Conservation (phyloP, 1,140 invertebrate genomes). For the Ephestia elutella region DNA sequence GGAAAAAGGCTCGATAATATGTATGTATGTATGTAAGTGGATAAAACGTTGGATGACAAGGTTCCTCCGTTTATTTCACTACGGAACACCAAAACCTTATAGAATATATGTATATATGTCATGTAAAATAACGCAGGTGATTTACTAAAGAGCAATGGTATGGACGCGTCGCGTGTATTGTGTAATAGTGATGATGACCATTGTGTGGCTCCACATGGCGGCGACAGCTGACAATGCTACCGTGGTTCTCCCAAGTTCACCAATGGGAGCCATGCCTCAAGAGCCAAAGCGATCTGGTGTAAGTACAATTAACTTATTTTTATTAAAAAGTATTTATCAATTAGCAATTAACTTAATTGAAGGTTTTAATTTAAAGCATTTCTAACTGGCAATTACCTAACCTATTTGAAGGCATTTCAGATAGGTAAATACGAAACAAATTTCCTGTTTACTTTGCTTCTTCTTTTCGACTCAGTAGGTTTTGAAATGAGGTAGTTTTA, state of each 20-base stretch:
- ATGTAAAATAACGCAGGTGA: background rate
- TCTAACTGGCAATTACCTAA: too few relatives aligned
- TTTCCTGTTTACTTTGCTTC: too few relatives aligned
- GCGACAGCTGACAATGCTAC: background rate
- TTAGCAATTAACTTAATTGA: too few relatives aligned
- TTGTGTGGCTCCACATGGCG: background rate
- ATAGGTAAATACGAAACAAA: too few relatives aligned
- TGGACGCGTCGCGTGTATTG: background rate
- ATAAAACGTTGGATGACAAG: too few relatives aligned
- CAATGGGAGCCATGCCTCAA: background rate
- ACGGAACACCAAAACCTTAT: background rate
- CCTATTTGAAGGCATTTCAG: too few relatives aligned
- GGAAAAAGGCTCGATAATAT: too few relatives aligned
- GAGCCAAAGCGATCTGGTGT: background rate
- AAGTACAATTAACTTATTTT: background rate
- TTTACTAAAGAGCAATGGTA: background rate
- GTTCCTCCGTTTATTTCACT: too few relatives aligned
- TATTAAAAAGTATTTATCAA: background rate
- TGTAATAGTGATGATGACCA: background rate
- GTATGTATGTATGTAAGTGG: too few relatives aligned
- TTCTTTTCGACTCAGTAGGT: too few relatives aligned
- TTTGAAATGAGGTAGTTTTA: too few relatives aligned
- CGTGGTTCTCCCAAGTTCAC: background rate
- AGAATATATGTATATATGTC: background rate
- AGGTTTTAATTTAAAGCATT: too few relatives aligned